A percentile compares a stretch with the other conserved stretches of the same genome.
Conservation (phyloP, 2,888 invertebrate species). For the Capitulum mitella region DNA sequence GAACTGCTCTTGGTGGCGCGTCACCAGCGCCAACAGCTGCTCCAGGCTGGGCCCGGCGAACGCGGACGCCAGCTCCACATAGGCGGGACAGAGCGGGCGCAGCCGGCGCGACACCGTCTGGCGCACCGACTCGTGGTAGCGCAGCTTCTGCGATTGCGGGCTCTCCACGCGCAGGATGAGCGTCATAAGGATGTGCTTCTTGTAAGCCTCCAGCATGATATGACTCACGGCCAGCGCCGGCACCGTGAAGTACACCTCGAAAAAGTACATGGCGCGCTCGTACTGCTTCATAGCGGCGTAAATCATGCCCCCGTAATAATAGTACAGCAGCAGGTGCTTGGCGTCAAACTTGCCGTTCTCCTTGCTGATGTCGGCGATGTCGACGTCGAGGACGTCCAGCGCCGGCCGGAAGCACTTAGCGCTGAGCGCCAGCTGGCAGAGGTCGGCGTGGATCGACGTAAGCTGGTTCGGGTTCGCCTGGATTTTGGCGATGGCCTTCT, state of each 20-base stretch:
- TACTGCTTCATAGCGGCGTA: constrained; percentile 89
- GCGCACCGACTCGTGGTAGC: constrained; percentile 82
- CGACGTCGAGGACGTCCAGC: constrained; percentile 74
- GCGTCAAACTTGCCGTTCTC: constrained; percentile 77
- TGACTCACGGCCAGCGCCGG: constrained; percentile 90
- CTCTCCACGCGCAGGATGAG: constrained; percentile 78
- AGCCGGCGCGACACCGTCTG: constrained; percentile 76
- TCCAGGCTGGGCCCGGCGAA: constrained; percentile 66
- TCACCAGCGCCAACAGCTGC: constrained; percentile 59
- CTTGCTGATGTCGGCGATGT: constrained; percentile 83
- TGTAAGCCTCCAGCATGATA: constrained; percentile 95
- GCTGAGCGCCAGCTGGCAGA: constrained; percentile 83
- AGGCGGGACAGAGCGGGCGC: constrained; percentile 75
- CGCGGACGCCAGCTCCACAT: constrained; percentile 78
- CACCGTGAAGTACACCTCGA: constrained; percentile 92
- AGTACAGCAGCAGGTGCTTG: constrained; percentile 85
- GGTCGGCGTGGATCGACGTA: constrained; percentile 87
- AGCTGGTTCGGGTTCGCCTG: constrained; percentile 75
- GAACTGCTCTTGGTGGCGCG: constrained; percentile 74
- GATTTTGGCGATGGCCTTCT: constrained; percentile 78
- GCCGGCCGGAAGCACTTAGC: constrained; percentile 90
- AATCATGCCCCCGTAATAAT: constrained; percentile 97
- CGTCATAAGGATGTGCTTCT: constrained; percentile 89
- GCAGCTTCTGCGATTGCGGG: constrained; percentile 94
- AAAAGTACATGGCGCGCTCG: constrained; percentile 86